A percentile compares a stretch with the other conserved stretches of the same genome.
Conservation (phyloP, 2,113 vertebrate species). For the Tyrannus savana region DNA sequence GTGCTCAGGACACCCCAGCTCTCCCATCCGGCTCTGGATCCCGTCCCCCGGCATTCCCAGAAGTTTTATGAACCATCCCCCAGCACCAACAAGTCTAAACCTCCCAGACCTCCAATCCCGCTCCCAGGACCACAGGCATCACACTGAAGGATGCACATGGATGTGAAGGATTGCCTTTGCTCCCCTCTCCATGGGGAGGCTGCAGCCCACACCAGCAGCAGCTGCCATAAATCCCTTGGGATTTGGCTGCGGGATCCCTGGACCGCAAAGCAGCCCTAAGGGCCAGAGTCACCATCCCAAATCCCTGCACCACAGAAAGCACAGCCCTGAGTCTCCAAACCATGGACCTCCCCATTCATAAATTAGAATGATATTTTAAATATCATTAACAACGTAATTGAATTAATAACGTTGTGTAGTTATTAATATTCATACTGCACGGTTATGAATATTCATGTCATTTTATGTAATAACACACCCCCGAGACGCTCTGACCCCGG, state of each 20-base stretch:
- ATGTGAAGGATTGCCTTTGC: not conserved
- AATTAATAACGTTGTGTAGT: not conserved
- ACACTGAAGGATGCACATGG: fast-evolving
- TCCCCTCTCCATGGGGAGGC: not conserved
- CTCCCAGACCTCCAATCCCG: not conserved
- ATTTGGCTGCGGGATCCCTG: not conserved
- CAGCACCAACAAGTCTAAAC: not conserved
- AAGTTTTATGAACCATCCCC: not conserved
- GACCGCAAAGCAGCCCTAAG: not conserved
- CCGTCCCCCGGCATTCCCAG: fast-evolving
- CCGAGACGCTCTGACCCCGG: not conserved
- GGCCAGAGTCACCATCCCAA: not conserved
- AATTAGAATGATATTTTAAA: not conserved
- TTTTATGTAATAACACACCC: not conserved
- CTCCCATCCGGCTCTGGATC: not conserved
- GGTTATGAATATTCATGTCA: fast-evolving
- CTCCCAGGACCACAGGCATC: not conserved
- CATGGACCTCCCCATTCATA: not conserved
- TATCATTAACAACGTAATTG: not conserved
- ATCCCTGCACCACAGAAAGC: not conserved
- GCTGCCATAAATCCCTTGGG: not conserved
- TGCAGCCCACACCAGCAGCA: not conserved
- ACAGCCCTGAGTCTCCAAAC: not conserved
- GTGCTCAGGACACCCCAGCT: not conserved
- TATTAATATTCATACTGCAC: not conserved